A percentile compares a stretch with the other conserved stretches of the same genome.
Conservation (phyloP, 1,140 invertebrate species). For the Melitaea cinxia region DNA sequence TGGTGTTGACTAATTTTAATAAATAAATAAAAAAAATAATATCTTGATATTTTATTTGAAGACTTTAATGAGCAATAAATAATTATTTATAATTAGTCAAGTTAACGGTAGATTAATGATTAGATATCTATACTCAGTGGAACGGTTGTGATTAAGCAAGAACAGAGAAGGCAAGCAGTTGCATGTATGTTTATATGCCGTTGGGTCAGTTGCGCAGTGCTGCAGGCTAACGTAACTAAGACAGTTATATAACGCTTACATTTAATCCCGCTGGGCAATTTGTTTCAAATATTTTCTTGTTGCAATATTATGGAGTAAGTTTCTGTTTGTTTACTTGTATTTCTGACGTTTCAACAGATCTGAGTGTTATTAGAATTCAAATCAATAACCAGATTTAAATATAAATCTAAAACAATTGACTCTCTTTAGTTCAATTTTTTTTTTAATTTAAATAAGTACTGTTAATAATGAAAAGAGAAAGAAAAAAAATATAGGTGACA, state of each 20-base stretch:
- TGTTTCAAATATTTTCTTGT: constrained; percentile 22
- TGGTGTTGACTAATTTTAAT: constrained; percentile 36
- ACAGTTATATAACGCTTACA: constrained; percentile 63
- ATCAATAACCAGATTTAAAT: too few relatives aligned
- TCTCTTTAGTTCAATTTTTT: too few relatives aligned
- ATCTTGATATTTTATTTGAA: background rate
- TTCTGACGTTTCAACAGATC: background rate
- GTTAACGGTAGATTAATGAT: too few relatives aligned
- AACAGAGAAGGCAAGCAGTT: constrained; percentile 37
- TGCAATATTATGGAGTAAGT: constrained; percentile 9
- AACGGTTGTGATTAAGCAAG: constrained; percentile 32
- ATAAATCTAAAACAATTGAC: too few relatives aligned
- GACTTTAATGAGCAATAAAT: too few relatives aligned
- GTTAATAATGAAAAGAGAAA: too few relatives aligned
- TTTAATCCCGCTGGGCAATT: constrained; percentile 52
- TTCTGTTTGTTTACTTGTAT: too few relatives aligned
- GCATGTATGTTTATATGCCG: constrained; percentile 64
- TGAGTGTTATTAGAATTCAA: too few relatives aligned
- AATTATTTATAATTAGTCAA: too few relatives aligned
- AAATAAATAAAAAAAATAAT: constrained; percentile 10
- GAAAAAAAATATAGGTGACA: too few relatives aligned
- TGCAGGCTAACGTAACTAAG: constrained; percentile 51
- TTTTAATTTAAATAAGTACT: too few relatives aligned
- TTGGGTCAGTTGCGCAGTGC: constrained; percentile 52
- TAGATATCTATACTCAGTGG: background rate